Base-by-base conservation (phyloP, 2,797 vertebrate species). In the Pteropus rufus region DNA sequence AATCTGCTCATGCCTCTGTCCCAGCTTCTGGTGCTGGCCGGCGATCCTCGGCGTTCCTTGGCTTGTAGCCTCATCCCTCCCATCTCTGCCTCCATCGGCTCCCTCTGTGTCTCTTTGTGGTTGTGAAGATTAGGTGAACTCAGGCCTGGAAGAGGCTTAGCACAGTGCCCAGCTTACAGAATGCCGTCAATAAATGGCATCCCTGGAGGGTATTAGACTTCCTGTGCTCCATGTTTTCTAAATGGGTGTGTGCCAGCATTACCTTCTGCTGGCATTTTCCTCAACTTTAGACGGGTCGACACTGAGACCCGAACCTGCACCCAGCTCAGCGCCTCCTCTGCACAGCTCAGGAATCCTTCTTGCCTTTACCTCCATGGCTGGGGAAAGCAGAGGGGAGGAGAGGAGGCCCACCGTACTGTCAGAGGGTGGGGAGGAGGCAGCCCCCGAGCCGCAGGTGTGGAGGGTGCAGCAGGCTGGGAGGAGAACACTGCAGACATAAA, bases 191-290 rank as follows among this genome's bases (percentile, higher is more conserved):
- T 8, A 36, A 14, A 6, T 5, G 34, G 31, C 34, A 64, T 58
- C 69, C 34, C 41, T 10, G 4, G 54, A 18, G 16, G 77, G 69
- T 2, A 7, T 14, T 7, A 2, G 36, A 26, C 58, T 2, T 26
- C 44, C 44, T 12, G 9, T 62, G 5, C 44, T 54, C 60, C 19
- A 11, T 31, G 54, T 24, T n/a, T 23, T 62, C 19, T 0, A 12
- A 5, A 36, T 3, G 34, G 44, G 26, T 0, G 0, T 11, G 62
- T 3, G 31, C n/a, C 52, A 29, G 34, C 14, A 4, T 10, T 3
- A 26, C n/a, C 34, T 52, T 64, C 29, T 8, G 6, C 34, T 39
- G 49, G 16, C 58, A 4, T 75, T 23, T 64, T 24, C 16, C 67
- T 54, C 19, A 18, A 24, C 69, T 65, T n/a, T 2, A 29, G 29